Evolutionary conservation across 2,113 vertebrate species (phyloP), one percentile per base, ranked within the genome.

Genomic region (Ancistrus triradiatus): DNA sequence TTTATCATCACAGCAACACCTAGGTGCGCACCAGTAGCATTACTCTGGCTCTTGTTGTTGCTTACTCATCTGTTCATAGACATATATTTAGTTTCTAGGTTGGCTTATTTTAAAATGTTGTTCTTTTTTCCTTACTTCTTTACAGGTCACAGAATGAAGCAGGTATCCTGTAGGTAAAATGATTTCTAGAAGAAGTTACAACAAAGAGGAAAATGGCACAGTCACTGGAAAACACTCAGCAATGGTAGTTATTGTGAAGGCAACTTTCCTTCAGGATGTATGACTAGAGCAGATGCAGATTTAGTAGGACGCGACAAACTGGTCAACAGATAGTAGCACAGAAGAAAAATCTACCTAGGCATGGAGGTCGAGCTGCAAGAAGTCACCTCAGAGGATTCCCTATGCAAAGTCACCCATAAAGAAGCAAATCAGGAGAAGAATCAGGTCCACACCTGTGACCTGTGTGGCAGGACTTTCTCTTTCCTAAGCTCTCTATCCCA

Each of bases 401-500:
- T 69, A 3, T 67, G 74, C 42, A 79, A 83, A 44, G 73, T 81
- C 2, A 68, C 56, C 66, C 75, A 76, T 63, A 88, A 76, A 0
- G 89, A 90, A 19, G 1, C 17, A 4, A 90, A 90, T 14, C 86
- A 85, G 40, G 90, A 91, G 31, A 86, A 77, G 74, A 76, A 78
- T 14, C 79, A 81, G 8, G 90, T 89, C 72, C 91, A 97, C 73
- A 91, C 89, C 68, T 98, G 95, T 59, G 92, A 91, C 53, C 92
- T 97, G 37, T 99, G 96, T 0, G 94, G 93, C 61, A 94, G 95
- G 69, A 92, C 89, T 80, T 99, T 99, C 57, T 92, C 94, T 38
- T 98, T 98, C 46, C 91, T 97, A 77, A 98, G 95, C 84, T 97
- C 95, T 0, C 79, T 99, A 64, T 98, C 95, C 0, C 94, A 98